Base-by-base conservation (phyloP, 23 tunicate genomes). In the Styela plicata region DNA sequence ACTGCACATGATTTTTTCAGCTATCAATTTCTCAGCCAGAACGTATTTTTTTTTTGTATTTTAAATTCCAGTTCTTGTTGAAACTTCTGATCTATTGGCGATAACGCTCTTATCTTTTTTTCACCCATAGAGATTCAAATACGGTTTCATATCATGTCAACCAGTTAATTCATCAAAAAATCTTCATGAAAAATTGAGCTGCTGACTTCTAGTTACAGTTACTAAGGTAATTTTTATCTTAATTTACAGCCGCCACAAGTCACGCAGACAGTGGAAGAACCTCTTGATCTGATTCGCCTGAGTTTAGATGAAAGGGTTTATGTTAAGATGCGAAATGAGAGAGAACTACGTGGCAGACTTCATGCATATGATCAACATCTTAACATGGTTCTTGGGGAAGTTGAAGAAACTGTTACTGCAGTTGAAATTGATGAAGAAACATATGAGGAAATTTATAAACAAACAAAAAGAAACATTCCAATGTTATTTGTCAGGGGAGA, bases 371-470 rank as follows among this genome's bases (percentile, higher is more conserved):
- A 96, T 52, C 99, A 96, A 63, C 99, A 96, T 91, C 85, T 96
- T 23, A 96, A 96, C 87, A 96, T 96, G 99, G 96, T 96, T 34
- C 82, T 96, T 16, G 97, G 97, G 19, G 99, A 96, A 24, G 99
- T 96, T 1, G 99, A 96, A 35, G 99, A 96, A 79, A 96, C 97
- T 64, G 99, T 96, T 5, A 96, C 99, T 21, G 79, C 89, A 22
- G 94, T 96, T 22, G 99, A 96, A 79, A 96, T 96, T 70, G 99
- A 96, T 70, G 99, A 96, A 80, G 99, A 96, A 77, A 96, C 99
- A 0, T 96, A 85, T 69, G 99, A 96, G 87, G 99, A 96, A 82
- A 96, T 96, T 80, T 96, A 96, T 63, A 93, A 89, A 57, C 97
- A 96, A 66, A 93, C 96, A 2, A 96, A 96, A 79, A 85, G 99